Conservation (phyloP, 2,797 vertebrate genomes). For the Natrix natrix region DNA sequence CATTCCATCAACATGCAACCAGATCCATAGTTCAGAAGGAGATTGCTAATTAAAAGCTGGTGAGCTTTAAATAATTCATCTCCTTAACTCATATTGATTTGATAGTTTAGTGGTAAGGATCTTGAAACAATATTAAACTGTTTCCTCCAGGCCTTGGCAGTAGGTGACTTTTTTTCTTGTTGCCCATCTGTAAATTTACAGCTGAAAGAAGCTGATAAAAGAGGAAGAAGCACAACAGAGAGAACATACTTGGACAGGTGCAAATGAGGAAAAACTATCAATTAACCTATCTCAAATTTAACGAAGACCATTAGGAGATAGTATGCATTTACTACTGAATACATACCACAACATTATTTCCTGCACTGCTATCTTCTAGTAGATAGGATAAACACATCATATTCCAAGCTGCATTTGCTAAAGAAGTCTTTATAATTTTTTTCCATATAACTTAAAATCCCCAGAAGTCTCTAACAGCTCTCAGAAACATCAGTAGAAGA, state of each 20-base stretch:
- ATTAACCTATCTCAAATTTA: neutral
- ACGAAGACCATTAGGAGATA: neutral
- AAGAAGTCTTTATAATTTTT: neutral
- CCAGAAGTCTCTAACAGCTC: neutral
- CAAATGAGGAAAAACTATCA: neutral
- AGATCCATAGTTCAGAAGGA: slow-evolving; percentile 95
- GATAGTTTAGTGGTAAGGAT: slow-evolving; percentile 91
- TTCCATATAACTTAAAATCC: neutral
- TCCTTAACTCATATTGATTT: slow-evolving; percentile 99
- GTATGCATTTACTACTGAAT: neutral
- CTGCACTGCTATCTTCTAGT: neutral
- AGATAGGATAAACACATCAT: neutral
- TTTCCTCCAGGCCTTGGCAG: slow-evolving; percentile 68
- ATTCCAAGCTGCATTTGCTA: neutral
- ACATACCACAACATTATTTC: neutral
- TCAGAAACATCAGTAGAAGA: neutral
- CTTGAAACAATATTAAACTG: slow-evolving; percentile 98
- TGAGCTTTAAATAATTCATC: slow-evolving; percentile 99
- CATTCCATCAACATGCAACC: slow-evolving; percentile 89
- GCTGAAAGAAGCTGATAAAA: slow-evolving; percentile 20
- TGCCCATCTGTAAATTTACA: slow-evolving; percentile 46
- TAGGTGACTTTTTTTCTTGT: slow-evolving; percentile 55
- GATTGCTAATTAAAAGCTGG: slow-evolving; percentile 98
- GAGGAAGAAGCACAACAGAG: slow-evolving; percentile 6
- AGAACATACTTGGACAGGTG: neutral